These are phyloP conservation scores for Nephrocerus scutellatus DNA, from an alignment of 2,888 invertebrate species.

Conservation along the genomic window DNA sequence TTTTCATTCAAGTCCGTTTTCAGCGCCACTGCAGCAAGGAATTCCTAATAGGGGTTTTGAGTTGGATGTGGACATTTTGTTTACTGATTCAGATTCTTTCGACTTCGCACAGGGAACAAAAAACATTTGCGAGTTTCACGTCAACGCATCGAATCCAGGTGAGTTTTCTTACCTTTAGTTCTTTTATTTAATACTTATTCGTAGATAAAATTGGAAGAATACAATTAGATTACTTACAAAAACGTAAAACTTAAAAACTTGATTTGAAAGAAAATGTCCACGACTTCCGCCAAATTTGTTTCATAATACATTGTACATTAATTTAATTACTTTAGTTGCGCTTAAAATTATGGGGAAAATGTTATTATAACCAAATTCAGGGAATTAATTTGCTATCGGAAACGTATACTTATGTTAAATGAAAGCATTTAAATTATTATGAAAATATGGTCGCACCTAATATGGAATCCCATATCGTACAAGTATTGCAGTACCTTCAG, in stretches of 20 bases:
- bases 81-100: conserved; percentile 78
- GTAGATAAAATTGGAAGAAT: conserved; percentile 1
- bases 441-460: no score
- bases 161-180: conserved; percentile 25
- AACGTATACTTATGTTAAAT: no score
- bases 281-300: conserved; percentile 1
- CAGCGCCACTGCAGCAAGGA: conserved; percentile 66
- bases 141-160: conserved; percentile 61
- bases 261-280: not conserved
- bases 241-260: not conserved
- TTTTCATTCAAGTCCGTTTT: conserved; percentile 77
- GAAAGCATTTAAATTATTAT: no score
- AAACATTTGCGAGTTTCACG: conserved; percentile 62
- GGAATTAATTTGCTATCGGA: no score
- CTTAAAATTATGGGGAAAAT: no score
- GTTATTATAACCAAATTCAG: no score
- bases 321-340: no score
- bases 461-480: no score
- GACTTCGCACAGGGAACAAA: conserved; percentile 63
- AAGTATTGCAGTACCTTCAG: no score
- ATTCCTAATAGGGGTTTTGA: conserved; percentile 72
- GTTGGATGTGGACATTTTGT: conserved; percentile 78
- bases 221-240: conserved; percentile 3
- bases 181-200: conserved; percentile 25
- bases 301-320: no score